phyloP scores from a whole-genome alignment of 2,113 vertebrate species.

The Odontophorus gujanensis region DNA sequence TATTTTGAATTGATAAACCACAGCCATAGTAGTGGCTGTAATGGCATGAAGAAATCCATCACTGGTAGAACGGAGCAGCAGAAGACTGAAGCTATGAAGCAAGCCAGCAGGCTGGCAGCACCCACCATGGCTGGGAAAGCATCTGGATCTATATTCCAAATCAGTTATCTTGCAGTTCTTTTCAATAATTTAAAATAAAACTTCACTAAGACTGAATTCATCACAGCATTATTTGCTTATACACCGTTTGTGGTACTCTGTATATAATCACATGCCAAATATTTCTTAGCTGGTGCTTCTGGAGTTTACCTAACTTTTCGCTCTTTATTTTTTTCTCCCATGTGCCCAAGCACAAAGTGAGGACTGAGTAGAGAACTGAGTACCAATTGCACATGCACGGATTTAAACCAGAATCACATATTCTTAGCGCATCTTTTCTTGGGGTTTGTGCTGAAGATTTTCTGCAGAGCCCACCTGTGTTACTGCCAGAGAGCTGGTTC shows the following conservation, averaged over 20 bases:
- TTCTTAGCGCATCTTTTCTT: neutral
- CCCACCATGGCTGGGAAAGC: neutral
- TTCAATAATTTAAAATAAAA: neutral
- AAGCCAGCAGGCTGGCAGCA: neutral
- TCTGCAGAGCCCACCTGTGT: fast-evolving
- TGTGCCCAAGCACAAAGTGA: neutral
- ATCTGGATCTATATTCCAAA: neutral
- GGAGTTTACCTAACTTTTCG: neutral
- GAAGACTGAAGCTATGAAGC: neutral
- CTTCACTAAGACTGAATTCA: neutral
- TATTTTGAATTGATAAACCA: constrained; percentile 37
- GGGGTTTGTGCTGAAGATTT: neutral
- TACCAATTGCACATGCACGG: fast-evolving
- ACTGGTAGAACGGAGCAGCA: neutral
- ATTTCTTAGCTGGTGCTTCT: neutral
- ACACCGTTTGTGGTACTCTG: neutral
- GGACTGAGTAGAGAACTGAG: neutral
- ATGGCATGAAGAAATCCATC: neutral
- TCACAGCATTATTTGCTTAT: neutral
- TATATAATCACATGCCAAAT: neutral
- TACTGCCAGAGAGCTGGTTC: neutral
- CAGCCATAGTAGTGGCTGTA: constrained; percentile 45
- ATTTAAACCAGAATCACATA: neutral
- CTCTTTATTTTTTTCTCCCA: neutral
- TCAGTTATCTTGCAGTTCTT: neutral